Evolutionary conservation across 2,888 invertebrate genomes (phyloP), one percentile per base, ranked within the genome.

Genomic region (Yponomeuta cagnagella): DNA sequence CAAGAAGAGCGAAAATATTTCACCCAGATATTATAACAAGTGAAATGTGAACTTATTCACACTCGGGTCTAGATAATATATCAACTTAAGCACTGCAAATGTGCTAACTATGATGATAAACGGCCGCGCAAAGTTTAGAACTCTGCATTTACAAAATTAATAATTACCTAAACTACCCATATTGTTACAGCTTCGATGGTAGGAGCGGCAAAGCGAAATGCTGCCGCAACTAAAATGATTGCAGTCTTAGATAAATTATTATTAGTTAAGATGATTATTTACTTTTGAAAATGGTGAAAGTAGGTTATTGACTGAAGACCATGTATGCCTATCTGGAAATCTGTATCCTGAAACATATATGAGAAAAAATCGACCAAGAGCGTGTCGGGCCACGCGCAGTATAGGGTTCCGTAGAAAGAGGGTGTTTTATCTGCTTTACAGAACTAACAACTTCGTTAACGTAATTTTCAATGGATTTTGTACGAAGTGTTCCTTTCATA

Each of bases 71-170:
- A 70, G 64, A 70, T 70, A 72, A 72, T 72, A 70, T 72, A 72
- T 72, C 72, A 72, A 72, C 70, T 72, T 72, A 72, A 72, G 72
- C 65, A 68, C 72, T 58, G 70, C 72, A 48, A 65, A 69, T 65
- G 68, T n/a, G 65, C 73, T 71, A 72, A 72, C 71, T 71, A 73
- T 72, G 74, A 73, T 75, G 76, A 75, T 74, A 76, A 76, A 74
- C 75, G 74, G 67, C 72, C 72, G 67, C 71, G 58, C 71, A 72
- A 63, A 72, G 77, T 77, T 74, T 72, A 72, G 66, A 77, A 78
- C 77, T 77, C 75, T 75, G 73, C 73, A 75, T 77, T 75, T 73
- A 74, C 75, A 75, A 78, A 72, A 77, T 78, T 78, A 68, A 65
- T 71, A 71, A 68, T 71, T 68, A 68, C 68, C 71, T 65, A 63